Percentiles rank a stretch among this genome's conserved stretches.
phyloP scores from a whole-genome alignment of 2,113 vertebrate species.

The Misgurnus mizolepis region DNA sequence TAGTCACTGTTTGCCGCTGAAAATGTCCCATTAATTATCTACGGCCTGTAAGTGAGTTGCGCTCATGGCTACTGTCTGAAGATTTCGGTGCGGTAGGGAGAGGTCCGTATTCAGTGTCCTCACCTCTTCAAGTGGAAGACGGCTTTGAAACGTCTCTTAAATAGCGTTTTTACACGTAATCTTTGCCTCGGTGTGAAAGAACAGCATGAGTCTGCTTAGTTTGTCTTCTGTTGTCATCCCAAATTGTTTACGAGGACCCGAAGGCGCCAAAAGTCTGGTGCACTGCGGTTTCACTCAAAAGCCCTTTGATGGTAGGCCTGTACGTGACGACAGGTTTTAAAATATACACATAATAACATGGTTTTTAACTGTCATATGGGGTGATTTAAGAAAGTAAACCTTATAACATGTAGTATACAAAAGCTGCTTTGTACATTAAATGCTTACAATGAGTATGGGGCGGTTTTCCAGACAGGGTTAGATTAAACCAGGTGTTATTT shows the following conservation, averaged over 20 bases:
- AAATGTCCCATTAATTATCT: constrained; percentile 89
- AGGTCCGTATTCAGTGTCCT: constrained; percentile 26
- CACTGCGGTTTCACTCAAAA: constrained; percentile 48
- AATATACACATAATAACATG: background rate
- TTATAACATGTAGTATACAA: too few relatives aligned
- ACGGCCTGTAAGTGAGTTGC: constrained; percentile 60
- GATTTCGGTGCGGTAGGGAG: constrained; percentile 26
- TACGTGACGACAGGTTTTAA: constrained; percentile 53
- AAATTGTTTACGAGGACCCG: constrained; percentile 47
- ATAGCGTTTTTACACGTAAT: constrained; percentile 11
- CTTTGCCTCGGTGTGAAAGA: constrained; percentile 26
- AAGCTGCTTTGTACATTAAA: too few relatives aligned
- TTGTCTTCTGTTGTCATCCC: constrained; percentile 54
- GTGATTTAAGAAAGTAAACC: background rate
- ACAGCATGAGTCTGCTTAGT: constrained; percentile 42
- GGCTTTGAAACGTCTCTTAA: constrained; percentile 7
- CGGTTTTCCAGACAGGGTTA: too few relatives aligned
- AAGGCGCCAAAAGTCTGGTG: constrained; percentile 33
- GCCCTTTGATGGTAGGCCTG: constrained; percentile 42
- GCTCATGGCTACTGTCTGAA: constrained; percentile 33
- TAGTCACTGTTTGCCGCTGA: constrained; percentile 89
- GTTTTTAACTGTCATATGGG: constrained; percentile 8
- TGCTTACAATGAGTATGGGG: too few relatives aligned
- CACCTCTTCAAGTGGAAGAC: constrained; percentile 8
- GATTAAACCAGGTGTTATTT: too few relatives aligned